Evolutionary conservation across 2,888 invertebrate species (phyloP).

Genomic region (Pseudococcus viburni): DNA sequence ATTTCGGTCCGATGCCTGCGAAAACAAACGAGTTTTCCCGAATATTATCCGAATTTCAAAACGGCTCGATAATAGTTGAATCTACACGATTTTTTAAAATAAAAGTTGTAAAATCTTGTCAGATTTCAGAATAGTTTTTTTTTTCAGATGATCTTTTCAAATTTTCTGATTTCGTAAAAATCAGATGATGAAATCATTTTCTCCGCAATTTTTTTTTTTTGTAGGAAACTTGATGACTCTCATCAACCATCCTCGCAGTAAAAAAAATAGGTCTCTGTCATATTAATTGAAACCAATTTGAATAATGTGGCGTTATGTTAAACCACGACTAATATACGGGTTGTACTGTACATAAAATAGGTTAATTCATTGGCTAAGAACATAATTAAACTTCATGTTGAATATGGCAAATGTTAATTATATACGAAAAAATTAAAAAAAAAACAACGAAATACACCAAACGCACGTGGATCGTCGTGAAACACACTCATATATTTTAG

Average conservation of each 20-base stretch:
- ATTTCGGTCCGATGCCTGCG: too few species aligned
- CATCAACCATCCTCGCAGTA: not conserved
- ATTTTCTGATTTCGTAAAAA: too few species aligned
- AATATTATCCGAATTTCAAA: too few species aligned
- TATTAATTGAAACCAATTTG: conserved; percentile 7
- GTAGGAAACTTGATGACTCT: not conserved
- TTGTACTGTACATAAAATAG: not conserved
- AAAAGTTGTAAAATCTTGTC: too few species aligned
- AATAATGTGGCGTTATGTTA: not conserved
- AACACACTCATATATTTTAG: not conserved
- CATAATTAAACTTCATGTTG: conserved; percentile 11
- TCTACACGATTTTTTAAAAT: too few species aligned
- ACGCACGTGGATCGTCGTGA: conserved; percentile 3
- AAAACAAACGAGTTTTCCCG: too few species aligned
- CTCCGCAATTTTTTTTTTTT: too few species aligned
- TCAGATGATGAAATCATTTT: too few species aligned
- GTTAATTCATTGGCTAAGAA: conserved; percentile 17
- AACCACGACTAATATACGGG: not conserved
- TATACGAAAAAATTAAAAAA: not conserved
- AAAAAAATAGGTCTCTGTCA: conserved; percentile 18
- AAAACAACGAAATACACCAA: not conserved
- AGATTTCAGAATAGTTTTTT: too few species aligned
- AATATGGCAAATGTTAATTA: conserved; percentile 55
- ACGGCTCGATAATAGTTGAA: too few species aligned
- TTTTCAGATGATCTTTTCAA: too few species aligned